These are phyloP conservation scores for Phoeniculus purpureus DNA, from an alignment of 2,797 vertebrate genomes.

Conservation along the genomic window DNA sequence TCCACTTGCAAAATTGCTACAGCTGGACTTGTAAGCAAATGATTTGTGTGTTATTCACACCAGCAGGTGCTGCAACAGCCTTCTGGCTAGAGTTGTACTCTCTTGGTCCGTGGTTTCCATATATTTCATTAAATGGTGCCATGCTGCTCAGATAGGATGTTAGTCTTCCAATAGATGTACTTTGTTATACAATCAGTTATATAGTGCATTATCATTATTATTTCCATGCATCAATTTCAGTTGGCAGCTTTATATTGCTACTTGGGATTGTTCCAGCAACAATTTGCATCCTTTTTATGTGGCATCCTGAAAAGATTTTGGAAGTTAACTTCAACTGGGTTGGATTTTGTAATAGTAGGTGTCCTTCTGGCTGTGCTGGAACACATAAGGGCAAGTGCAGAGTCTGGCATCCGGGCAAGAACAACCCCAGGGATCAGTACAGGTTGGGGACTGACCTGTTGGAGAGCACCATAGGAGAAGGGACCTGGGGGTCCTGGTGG, in stretches of 20 bases:
- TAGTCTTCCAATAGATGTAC: constrained; percentile 36
- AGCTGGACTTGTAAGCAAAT: constrained; percentile 53
- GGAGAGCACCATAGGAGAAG: no score
- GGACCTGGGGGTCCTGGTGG: no score
- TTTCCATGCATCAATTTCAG: constrained; percentile 57
- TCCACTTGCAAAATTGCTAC: constrained; percentile 60
- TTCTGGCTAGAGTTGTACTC: constrained; percentile 42
- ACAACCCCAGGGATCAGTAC: no score
- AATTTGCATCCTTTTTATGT: constrained; percentile 45
- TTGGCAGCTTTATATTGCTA: constrained; percentile 41
- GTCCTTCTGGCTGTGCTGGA: not conserved
- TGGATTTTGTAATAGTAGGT: constrained; percentile 12
- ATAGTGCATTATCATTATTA: constrained; percentile 7
- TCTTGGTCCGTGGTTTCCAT: constrained; percentile 45
- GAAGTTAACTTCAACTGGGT: not conserved
- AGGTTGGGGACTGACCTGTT: no score
- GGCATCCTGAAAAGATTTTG: constrained; percentile 29
- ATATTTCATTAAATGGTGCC: constrained; percentile 49
- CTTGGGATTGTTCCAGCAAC: constrained; percentile 46
- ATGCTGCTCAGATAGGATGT: not conserved
- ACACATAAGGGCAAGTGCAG: not conserved
- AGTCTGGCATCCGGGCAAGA: no score
- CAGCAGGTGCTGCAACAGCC: constrained; percentile 67
- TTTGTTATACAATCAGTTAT: constrained; percentile 44
- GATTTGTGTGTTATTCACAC: constrained; percentile 66